Base-by-base conservation (phyloP, 1,140 invertebrate genomes). In the Lamellibrachia luymesi region DNA sequence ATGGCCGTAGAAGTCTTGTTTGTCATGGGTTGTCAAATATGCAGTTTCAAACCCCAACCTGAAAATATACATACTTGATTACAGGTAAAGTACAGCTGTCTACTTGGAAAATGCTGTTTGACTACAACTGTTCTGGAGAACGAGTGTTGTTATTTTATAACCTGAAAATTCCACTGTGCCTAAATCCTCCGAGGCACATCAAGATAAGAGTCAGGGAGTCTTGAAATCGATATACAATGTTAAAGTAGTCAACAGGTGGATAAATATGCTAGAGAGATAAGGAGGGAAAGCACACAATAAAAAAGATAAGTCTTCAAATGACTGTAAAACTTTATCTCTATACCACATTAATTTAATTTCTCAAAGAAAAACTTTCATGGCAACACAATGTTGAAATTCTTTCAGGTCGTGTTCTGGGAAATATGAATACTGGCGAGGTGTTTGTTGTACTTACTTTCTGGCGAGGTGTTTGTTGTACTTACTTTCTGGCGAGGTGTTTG, bases 11-110 rank as follows among this genome's bases (percentile, higher is more conserved):
- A 96, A 96, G 25, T 95, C 94, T 94, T 96, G 94, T 94, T 96
- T 96, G 93, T 96, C 95, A 93, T 95, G 94, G 0, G 96, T 96
- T 38, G 94, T 95, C 50, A 96, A 94, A 92, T 95, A 96, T 56
- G 95, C 93, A 56, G 94, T 95, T 92, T 94, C 91, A 91, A 95
- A 95, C 2, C 95, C 95, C 50, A 94, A 52, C 22, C 95, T 95
- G 93, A 52, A 94, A 94, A 93, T 92, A 93, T 22, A 51, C 38
- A 93, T 22, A 51, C 38, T 10, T 56, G 17, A 91, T 5, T 56
- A 93, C 5, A n/a, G 89, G 52, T 91, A 50, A 93, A 38, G 38
- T 38, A 38, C 90, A 92, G n/a, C 64, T 22, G 25, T 22, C 4
- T 80, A 22, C 5, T 2, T 80, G 64, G 64, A 80, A 80, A 80